phyloP scores from a whole-genome alignment of 2,888 invertebrate genomes.

The Gari tellinella region DNA sequence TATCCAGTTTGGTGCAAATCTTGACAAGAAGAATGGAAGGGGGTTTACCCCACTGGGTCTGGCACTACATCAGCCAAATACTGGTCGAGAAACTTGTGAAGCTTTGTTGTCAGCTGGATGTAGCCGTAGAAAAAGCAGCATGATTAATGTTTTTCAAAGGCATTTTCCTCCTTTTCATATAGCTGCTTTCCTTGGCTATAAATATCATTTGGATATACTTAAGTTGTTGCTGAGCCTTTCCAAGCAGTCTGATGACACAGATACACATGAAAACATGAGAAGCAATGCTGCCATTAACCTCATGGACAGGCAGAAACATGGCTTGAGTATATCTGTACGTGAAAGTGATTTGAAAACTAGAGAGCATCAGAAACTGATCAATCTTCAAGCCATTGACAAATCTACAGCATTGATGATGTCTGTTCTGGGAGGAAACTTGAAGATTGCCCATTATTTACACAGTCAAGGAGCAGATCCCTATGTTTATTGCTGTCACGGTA shows the following conservation, averaged over 20 bases:
- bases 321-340: slow-evolving; percentile 42
- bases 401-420: slow-evolving; percentile 67
- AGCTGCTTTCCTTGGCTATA: slow-evolving; percentile 53
- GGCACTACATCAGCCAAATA: slow-evolving; percentile 38
- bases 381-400: slow-evolving; percentile 53
- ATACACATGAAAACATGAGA: not conserved
- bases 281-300: not conserved
- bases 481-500: slow-evolving; percentile 58
- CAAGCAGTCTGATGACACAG: not conserved
- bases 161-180: slow-evolving; percentile 65
- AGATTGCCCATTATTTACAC: slow-evolving; percentile 58
- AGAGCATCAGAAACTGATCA: slow-evolving; percentile 39
- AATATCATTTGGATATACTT: slow-evolving; percentile 44
- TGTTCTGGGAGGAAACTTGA: slow-evolving; percentile 55
- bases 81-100: slow-evolving; percentile 42
- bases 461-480: slow-evolving; percentile 59
- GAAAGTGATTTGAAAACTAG: slow-evolving; percentile 28
- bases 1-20: slow-evolving; percentile 63
- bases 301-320: slow-evolving; percentile 6
- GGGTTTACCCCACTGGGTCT: slow-evolving; percentile 63
- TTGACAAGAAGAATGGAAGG: slow-evolving; percentile 58
- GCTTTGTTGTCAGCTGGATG: slow-evolving; percentile 58
- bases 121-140: slow-evolving; percentile 54
- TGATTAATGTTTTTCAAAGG: slow-evolving; percentile 57
- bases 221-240: slow-evolving; percentile 30